Percentiles rank a stretch among this genome's conserved stretches.
Conservation (phyloP, 2,888 invertebrate species). For the Zaprionus bogoriensis region DNA sequence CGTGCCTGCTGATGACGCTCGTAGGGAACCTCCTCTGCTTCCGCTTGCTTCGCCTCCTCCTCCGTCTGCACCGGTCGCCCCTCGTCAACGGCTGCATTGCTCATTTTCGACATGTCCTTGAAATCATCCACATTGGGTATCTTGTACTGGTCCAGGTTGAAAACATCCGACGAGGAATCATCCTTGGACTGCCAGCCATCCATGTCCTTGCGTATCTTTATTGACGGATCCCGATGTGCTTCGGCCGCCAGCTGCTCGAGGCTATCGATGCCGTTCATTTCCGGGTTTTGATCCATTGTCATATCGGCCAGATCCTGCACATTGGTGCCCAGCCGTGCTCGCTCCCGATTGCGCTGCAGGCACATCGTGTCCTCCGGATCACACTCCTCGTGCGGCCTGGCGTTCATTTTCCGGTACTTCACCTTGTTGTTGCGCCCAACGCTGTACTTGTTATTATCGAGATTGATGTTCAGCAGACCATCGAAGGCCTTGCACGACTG, state of each 20-base stretch:
- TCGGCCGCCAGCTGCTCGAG: conserved; percentile 26
- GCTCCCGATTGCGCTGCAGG: conserved; percentile 28
- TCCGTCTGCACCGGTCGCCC: background rate
- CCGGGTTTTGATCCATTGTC: background rate
- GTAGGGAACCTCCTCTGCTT: conserved; percentile 2
- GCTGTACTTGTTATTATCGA: conserved; percentile 4
- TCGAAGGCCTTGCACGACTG: conserved; percentile 15
- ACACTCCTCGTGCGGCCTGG: conserved; percentile 28
- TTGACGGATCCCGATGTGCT: conserved; percentile 7
- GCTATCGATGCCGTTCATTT: conserved; percentile 8
- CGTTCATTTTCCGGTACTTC: conserved; percentile 12
- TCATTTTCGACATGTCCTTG: conserved; percentile 16
- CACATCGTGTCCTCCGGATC: conserved; percentile 50
- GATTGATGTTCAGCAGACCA: conserved; percentile 19
- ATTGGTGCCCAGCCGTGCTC: background rate
- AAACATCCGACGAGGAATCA: conserved; percentile 1
- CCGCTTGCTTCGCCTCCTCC: background rate
- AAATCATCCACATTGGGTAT: conserved; percentile 5
- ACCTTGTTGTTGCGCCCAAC: conserved; percentile 3
- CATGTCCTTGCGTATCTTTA: conserved; percentile 15
- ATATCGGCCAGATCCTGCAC: conserved; percentile 17
- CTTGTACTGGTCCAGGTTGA: conserved; percentile 33
- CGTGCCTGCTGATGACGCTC: conserved; percentile 21
- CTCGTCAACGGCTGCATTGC: conserved; percentile 9
- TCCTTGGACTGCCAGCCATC: conserved; percentile 26